Conservation (phyloP, 2,888 invertebrate genomes). For the Suillia variegata region DNA sequence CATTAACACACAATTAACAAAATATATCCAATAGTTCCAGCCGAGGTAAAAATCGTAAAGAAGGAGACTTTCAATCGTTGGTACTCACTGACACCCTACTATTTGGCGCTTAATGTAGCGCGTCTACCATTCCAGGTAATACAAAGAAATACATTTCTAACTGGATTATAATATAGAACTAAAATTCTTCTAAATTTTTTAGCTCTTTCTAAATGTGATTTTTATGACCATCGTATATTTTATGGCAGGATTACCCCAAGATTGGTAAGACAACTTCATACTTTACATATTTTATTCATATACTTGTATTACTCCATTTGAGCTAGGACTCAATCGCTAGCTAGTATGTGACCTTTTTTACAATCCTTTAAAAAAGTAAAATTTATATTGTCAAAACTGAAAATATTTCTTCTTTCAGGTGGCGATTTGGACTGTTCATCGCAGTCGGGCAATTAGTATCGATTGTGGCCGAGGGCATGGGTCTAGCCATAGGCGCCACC, state of each 20-base stretch:
- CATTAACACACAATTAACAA: background rate
- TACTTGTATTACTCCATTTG: too few relatives aligned
- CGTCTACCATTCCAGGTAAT: slow-evolving; percentile 67
- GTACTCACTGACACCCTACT: slow-evolving; percentile 71
- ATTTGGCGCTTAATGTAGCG: slow-evolving; percentile 68
- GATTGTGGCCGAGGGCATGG: slow-evolving; percentile 78
- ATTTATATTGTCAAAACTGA: too few relatives aligned
- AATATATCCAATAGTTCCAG: slow-evolving; percentile 67
- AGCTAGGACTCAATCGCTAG: too few relatives aligned
- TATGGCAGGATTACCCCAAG: slow-evolving; percentile 78
- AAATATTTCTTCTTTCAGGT: too few relatives aligned
- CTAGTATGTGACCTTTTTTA: too few relatives aligned
- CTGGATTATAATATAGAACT: background rate
- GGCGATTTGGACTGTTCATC: slow-evolving; percentile 72
- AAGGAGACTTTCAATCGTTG: slow-evolving; percentile 75
- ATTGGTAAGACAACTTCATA: too few relatives aligned
- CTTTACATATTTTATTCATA: too few relatives aligned
- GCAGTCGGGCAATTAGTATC: slow-evolving; percentile 72
- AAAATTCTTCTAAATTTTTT: background rate
- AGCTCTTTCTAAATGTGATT: slow-evolving; percentile 66
- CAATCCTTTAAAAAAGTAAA: too few relatives aligned
- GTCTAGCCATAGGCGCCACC: slow-evolving; percentile 75
- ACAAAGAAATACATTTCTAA: too few relatives aligned
- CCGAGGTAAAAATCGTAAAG: slow-evolving; percentile 71
- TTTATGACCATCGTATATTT: slow-evolving; percentile 69